phyloP scores from a whole-genome alignment of 2,888 invertebrate species.

The Atrina japonica region DNA sequence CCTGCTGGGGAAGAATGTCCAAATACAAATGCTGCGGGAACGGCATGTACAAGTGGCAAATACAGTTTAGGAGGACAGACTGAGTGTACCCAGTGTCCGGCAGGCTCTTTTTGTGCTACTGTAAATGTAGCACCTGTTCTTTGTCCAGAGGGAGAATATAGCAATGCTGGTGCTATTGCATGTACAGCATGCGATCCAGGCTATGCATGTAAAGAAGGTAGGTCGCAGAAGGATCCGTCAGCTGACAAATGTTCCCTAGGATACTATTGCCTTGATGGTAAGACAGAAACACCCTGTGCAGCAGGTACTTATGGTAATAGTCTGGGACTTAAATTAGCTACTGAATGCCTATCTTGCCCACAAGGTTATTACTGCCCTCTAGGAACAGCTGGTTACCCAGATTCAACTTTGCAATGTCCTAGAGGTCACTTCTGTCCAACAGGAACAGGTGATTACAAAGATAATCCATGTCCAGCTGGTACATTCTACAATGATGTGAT shows the following conservation, averaged over 20 bases:
- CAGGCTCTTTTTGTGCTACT: conserved; percentile 71
- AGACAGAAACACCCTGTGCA: conserved; percentile 68
- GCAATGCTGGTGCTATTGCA: conserved; percentile 45
- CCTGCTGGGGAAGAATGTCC: conserved; percentile 75
- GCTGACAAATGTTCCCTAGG: conserved; percentile 69
- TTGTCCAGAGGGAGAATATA: conserved; percentile 71
- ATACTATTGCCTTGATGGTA: conserved; percentile 75
- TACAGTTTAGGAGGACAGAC: conserved; percentile 75
- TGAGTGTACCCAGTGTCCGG: conserved; percentile 70
- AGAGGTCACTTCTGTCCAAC: conserved; percentile 73
- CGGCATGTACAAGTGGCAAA: conserved; percentile 66
- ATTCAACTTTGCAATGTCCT: conserved; percentile 60
- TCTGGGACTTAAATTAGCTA: conserved; percentile 56
- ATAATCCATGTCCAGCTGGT: conserved; percentile 70
- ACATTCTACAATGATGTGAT: conserved; percentile 64
- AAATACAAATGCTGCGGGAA: conserved; percentile 58
- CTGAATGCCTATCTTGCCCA: conserved; percentile 72
- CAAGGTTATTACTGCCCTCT: conserved; percentile 76
- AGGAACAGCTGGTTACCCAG: conserved; percentile 69
- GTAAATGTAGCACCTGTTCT: conserved; percentile 60
- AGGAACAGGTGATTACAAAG: conserved; percentile 68
- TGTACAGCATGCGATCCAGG: conserved; percentile 67
- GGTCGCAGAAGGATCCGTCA: conserved; percentile 64
- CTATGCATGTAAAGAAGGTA: conserved; percentile 74
- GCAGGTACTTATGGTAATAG: conserved; percentile 73